Base-by-base conservation (phyloP, 2,113 vertebrate species). In the Trogon surrucura region DNA sequence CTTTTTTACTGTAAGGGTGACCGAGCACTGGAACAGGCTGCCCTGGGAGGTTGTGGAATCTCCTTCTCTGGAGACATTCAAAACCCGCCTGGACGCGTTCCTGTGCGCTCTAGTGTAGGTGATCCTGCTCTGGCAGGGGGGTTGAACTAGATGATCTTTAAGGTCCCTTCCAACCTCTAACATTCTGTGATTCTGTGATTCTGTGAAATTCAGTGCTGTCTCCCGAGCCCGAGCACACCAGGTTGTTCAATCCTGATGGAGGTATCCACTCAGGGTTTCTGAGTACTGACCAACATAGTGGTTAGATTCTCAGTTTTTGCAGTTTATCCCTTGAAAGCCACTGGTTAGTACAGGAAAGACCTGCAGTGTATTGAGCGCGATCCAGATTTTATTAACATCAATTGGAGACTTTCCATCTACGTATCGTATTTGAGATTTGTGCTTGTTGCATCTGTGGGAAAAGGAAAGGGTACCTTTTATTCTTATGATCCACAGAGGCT, bases 141-240 rank as follows among this genome's bases (percentile, higher is more conserved):
- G n/a, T n/a, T n/a, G n/a, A n/a, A n/a, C n/a, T n/a, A n/a, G n/a
- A n/a, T n/a, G n/a, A n/a, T n/a, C n/a, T n/a, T n/a, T n/a, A n/a
- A n/a, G n/a, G n/a, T n/a, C n/a, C n/a, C n/a, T n/a, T n/a, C n/a
- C n/a, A n/a, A n/a, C n/a, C n/a, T n/a, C n/a, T n/a, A n/a, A n/a
- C n/a, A n/a, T n/a, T n/a, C n/a, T n/a, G n/a, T n/a, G n/a, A n/a
- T n/a, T n/a, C n/a, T n/a, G n/a, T n/a, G n/a, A n/a, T n/a, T n/a
- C n/a, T n/a, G n/a, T n/a, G n/a, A n/a, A 85, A 54, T 10, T 36
- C 0, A 2, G 13, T 26, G 17, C 50, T 87, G 10, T 85, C n/a
- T n/a, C 36, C 61, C 12, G 0, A 0, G 18, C 54, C 32, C 0
- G 0, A 66, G 45, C 1, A 1, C n/a, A 30, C 21, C 19, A 16